Evolutionary conservation across 1,140 invertebrate genomes (phyloP).

Genomic region (Bombus fervidus): DNA sequence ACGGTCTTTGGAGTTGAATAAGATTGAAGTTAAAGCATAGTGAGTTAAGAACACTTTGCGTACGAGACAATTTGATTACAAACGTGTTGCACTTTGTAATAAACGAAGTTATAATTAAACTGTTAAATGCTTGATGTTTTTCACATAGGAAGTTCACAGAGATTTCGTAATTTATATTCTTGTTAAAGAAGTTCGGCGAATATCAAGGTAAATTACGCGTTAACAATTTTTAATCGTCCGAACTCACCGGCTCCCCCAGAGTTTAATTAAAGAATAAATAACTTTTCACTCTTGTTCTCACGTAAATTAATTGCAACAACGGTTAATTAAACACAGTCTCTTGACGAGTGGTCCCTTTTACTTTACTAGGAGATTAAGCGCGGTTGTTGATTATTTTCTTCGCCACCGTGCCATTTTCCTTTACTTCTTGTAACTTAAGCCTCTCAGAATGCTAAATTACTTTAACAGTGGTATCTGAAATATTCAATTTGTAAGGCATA

Average conservation of each 20-base stretch:
- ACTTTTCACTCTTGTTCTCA: background rate
- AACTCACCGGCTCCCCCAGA: background rate
- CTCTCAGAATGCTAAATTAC: background rate
- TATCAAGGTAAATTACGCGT: background rate
- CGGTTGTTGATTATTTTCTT: background rate
- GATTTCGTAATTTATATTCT: background rate
- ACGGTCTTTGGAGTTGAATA: no score
- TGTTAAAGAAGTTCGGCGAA: background rate
- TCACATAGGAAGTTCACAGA: background rate
- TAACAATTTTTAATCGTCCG: slow-evolving; percentile 1
- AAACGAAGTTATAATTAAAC: no score
- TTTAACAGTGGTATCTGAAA: background rate
- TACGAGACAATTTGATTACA: no score
- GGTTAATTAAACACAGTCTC: slow-evolving; percentile 14
- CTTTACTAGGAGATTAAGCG: background rate
- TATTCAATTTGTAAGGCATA: background rate
- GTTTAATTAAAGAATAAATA: slow-evolving; percentile 16
- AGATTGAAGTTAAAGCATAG: no score
- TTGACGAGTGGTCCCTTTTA: background rate
- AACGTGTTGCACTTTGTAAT: no score
- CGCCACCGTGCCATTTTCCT: background rate
- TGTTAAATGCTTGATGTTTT: no score
- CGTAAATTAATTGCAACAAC: slow-evolving; percentile 9
- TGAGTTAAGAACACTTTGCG: no score
- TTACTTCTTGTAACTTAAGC: background rate